Conservation (phyloP, 2,797 vertebrate species). For the Chiloscyllium punctatum region DNA sequence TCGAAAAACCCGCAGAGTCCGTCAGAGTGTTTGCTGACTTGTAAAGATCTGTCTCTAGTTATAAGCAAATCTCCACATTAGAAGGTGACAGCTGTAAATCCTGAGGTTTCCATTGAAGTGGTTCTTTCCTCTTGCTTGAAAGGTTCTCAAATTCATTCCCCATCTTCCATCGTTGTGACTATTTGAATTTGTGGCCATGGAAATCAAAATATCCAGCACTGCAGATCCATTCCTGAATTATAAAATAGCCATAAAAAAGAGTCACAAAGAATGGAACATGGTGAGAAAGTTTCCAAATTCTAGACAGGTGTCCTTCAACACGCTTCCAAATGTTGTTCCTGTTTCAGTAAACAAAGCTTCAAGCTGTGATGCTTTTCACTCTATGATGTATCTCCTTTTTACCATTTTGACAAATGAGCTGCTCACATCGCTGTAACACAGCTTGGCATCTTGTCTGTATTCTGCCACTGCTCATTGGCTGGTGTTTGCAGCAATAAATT, state of each 20-base stretch:
- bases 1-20: not conserved
- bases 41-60: not conserved
- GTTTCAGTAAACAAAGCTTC: not conserved
- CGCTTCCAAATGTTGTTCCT: not conserved
- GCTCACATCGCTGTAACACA: not conserved
- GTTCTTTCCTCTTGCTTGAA: not conserved
- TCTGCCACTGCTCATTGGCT: constrained; percentile 32
- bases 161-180: not conserved
- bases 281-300: too few species aligned
- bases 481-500: constrained; percentile 19
- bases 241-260: not conserved
- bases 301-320: not conserved
- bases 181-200: not conserved
- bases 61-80: not conserved
- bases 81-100: not conserved
- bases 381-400: constrained; percentile 14
- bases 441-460: constrained; percentile 10
- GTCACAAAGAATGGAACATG: not conserved
- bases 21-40: not conserved
- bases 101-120: not conserved
- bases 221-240: not conserved
- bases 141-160: not conserved
- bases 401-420: constrained; percentile 30
- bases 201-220: not conserved
- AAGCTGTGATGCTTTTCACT: not conserved